phyloP scores from a whole-genome alignment of 2,888 invertebrate genomes.

The Anorthoa munda region DNA sequence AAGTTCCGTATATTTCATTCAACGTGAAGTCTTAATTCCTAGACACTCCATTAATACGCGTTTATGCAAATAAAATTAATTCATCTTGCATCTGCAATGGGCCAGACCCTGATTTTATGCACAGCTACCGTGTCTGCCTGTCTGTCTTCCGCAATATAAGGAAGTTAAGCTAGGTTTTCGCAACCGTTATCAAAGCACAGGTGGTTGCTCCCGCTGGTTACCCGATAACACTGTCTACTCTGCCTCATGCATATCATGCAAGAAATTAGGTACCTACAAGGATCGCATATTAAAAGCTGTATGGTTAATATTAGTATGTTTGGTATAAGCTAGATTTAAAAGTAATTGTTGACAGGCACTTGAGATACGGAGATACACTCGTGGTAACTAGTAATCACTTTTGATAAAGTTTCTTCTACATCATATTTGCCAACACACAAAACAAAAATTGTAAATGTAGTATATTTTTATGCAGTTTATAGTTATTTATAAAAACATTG shows the following conservation, averaged over 20 bases:
- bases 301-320: background rate
- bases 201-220: conserved; percentile 39
- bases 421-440: background rate
- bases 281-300: background rate
- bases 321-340: background rate
- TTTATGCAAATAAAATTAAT: background rate
- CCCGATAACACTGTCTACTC: conserved; percentile 39
- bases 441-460: background rate
- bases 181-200: conserved; percentile 36
- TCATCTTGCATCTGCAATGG: background rate
- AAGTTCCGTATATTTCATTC: background rate
- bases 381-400: background rate
- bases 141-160: conserved; percentile 6
- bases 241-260: background rate
- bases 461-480: background rate
- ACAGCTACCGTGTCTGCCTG: conserved; percentile 1
- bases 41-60: background rate
- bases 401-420: background rate
- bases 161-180: conserved; percentile 3
- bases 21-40: background rate
- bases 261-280: background rate
- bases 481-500: background rate
- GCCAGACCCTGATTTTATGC: conserved; percentile 2
- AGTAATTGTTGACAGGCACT: background rate
- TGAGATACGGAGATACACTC: background rate